These are phyloP conservation scores for Agrilus planipennis DNA, from an alignment of 1,140 invertebrate genomes.

Conservation along the genomic window DNA sequence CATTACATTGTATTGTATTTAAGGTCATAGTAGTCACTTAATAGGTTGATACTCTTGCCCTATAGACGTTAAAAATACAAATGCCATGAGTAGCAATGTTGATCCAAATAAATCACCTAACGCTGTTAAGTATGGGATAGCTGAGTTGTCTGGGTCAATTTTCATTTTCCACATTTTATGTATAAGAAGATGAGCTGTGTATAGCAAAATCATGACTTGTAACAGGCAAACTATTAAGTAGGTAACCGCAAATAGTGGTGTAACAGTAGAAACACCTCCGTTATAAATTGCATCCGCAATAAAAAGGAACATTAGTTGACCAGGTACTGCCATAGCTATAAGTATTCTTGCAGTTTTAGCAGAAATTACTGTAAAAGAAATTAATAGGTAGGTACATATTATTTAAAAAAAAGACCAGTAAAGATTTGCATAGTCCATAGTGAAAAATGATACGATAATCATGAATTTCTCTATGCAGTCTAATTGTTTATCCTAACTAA, in stretches of 20 bases:
- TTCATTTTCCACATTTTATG: conserved; percentile 79
- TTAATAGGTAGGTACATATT: no score
- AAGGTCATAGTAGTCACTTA: no score
- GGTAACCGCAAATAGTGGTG: conserved; percentile 45
- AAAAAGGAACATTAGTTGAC: conserved; percentile 80
- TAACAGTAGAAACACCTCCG: conserved; percentile 40
- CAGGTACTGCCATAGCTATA: conserved; percentile 70
- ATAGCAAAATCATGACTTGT: conserved; percentile 64
- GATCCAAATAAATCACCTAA: conserved; percentile 85
- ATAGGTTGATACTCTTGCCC: conserved; percentile 16
- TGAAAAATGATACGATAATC: no score
- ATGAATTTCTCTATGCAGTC: no score
- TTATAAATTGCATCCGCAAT: conserved; percentile 58
- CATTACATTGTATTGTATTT: no score
- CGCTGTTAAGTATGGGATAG: conserved; percentile 88
- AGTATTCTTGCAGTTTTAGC: conserved; percentile 73
- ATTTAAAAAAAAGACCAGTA: no score
- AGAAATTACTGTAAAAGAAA: conserved; percentile 50
- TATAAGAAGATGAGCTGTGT: conserved; percentile 73
- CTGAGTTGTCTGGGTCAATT: conserved; percentile 89
- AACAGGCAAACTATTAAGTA: conserved; percentile 46
- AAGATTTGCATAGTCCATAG: no score
- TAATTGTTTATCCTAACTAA: no score
- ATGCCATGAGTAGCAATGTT: conserved; percentile 65
- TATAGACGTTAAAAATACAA: conserved; percentile 61